Evolutionary conservation across 53 echinoderm and acorn worm species (phyloP).

Genomic region (Luidia sarsii): DNA sequence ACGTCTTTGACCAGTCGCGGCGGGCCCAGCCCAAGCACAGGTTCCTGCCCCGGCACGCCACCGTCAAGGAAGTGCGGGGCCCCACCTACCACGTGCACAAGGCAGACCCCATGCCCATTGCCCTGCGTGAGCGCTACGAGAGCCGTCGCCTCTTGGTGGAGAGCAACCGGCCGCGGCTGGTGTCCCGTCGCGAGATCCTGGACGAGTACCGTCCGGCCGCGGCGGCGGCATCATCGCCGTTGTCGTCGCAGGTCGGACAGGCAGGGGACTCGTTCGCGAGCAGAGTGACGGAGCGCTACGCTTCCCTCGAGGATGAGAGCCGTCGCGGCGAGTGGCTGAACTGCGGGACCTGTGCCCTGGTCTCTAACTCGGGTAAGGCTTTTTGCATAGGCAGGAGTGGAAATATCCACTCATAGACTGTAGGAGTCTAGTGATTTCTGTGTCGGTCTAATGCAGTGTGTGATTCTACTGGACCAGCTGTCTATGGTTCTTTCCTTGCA

Average conservation of each 20-base stretch:
- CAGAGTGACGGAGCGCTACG: slow-evolving; percentile 10
- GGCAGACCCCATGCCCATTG: slow-evolving; percentile 51
- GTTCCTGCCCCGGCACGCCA: slow-evolving; percentile 38
- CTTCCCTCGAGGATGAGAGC: slow-evolving; percentile 14
- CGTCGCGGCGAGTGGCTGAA: not conserved
- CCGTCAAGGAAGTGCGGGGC: slow-evolving; percentile 58
- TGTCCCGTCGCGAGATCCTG: slow-evolving; percentile 59
- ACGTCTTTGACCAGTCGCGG: slow-evolving; percentile 14
- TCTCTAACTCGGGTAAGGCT: slow-evolving; percentile 69
- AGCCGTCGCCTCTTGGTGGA: slow-evolving; percentile 48
- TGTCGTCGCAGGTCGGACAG: not conserved
- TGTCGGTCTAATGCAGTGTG: no score
- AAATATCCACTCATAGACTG: no score
- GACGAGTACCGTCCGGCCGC: slow-evolving; percentile 22
- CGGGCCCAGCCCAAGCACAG: slow-evolving; percentile 31
- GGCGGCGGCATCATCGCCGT: not conserved
- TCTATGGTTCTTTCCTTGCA: no score
- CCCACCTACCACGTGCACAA: slow-evolving; percentile 64
- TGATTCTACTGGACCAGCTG: no score
- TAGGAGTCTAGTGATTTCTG: no score
- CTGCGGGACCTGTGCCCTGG: slow-evolving; percentile 55
- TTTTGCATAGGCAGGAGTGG: not conserved
- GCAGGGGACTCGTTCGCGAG: not conserved
- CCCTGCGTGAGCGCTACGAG: slow-evolving; percentile 57
- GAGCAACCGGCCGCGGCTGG: slow-evolving; percentile 32